These are phyloP conservation scores for Peromyscus polionotus DNA, from an alignment of 2,113 vertebrate genomes.

Conservation along the genomic window DNA sequence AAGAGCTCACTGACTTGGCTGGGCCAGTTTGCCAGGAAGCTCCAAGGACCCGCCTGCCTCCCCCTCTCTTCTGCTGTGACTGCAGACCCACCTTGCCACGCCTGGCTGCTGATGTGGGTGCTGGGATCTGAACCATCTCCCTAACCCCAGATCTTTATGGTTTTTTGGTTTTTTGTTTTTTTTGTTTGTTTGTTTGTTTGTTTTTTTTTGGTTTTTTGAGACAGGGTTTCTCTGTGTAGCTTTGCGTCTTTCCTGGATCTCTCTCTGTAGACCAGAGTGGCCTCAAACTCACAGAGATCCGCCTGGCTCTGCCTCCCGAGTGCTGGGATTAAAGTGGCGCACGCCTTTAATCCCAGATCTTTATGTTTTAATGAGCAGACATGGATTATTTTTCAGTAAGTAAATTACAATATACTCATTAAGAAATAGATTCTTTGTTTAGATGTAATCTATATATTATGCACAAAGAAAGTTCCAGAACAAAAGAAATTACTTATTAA, in stretches of 20 bases:
- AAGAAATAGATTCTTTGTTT: neutral
- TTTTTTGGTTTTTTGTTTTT: neutral
- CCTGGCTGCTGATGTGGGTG: neutral
- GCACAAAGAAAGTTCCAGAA: neutral
- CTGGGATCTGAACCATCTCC: neutral
- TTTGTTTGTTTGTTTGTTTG: too few species aligned
- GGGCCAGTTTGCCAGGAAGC: neutral
- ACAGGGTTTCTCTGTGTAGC: too few species aligned
- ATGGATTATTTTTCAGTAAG: neutral
- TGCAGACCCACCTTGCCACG: too few species aligned
- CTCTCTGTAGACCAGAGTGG: too few species aligned
- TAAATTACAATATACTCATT: neutral
- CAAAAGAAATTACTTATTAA: neutral
- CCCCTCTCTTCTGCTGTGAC: neutral
- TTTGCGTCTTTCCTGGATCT: too few species aligned
- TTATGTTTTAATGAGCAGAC: neutral
- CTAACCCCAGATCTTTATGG: neutral
- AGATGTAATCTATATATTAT: slow-evolving; percentile 22
- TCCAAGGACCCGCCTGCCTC: neutral
- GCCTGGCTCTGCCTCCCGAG: too few species aligned
- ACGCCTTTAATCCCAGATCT: neutral
- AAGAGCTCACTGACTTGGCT: neutral
- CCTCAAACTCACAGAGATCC: too few species aligned
- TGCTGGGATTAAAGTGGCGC: too few species aligned
- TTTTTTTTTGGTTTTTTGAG: too few species aligned